A percentile compares a stretch with the other conserved stretches of the same genome.
Conservation (phyloP, 2,113 vertebrate species). For the Bucco capensis region DNA sequence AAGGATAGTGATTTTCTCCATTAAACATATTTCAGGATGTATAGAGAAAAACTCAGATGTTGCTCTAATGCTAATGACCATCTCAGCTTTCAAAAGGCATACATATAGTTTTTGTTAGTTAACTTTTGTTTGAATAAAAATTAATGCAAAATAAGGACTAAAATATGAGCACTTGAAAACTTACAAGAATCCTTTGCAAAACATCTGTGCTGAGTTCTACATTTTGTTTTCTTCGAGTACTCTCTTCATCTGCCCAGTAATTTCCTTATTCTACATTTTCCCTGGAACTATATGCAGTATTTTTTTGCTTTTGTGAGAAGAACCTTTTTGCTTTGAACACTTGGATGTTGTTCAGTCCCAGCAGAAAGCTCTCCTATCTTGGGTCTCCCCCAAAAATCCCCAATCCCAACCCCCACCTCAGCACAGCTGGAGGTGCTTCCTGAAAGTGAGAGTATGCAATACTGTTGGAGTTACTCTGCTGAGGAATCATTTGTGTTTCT, state of each 20-base stretch:
- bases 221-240: not conserved
- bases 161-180: not conserved
- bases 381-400: not conserved
- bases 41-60: not conserved
- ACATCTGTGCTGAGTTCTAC: not conserved
- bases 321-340: not conserved
- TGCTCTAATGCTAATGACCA: not conserved
- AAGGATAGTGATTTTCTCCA: not conserved
- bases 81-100: not conserved
- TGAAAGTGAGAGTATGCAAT: not conserved
- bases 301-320: not conserved
- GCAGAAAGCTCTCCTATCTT: not conserved
- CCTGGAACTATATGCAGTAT: not conserved
- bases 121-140: not conserved
- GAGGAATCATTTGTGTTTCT: not conserved
- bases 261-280: not conserved
- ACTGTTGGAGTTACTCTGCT: not conserved
- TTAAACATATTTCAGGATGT: not conserved
- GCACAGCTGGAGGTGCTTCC: not conserved
- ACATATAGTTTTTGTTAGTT: not conserved
- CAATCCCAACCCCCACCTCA: not conserved
- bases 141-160: not conserved
- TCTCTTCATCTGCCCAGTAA: not conserved
- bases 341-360: not conserved
- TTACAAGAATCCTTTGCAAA: not conserved